Evolutionary conservation across 2,113 vertebrate genomes (phyloP).

Genomic region (Crotophaga sulcirostris): DNA sequence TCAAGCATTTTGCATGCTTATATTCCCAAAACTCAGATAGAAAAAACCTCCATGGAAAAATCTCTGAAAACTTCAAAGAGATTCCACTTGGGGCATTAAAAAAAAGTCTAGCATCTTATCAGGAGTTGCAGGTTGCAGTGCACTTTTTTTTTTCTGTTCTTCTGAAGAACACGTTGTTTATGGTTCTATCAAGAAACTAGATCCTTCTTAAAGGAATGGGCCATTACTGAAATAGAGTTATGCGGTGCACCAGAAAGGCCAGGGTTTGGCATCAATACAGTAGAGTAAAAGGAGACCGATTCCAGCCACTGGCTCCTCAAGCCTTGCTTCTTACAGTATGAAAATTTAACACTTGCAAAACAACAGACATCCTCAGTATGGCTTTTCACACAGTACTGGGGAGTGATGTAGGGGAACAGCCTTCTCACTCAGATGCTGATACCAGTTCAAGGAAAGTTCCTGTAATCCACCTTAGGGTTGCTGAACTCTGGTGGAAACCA

Average conservation of each 20-base stretch:
- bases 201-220: background rate
- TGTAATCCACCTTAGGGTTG: background rate
- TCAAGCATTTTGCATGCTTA: background rate
- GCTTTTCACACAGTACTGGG: background rate
- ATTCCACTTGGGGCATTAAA: background rate
- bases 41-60: background rate
- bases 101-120: background rate
- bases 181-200: background rate
- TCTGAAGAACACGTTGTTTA: background rate
- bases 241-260: background rate
- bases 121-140: background rate
- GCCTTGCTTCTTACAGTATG: background rate
- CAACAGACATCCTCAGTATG: background rate
- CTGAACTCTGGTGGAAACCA: fast-evolving
- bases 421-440: background rate
- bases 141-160: background rate
- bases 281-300: background rate
- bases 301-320: background rate
- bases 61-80: too few species aligned
- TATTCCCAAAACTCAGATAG: background rate
- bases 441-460: background rate
- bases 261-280: background rate
- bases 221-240: background rate
- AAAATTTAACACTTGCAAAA: background rate
- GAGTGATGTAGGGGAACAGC: fast-evolving